phyloP scores from a whole-genome alignment of 2,888 invertebrate genomes.

The Lasioglossum morio region DNA sequence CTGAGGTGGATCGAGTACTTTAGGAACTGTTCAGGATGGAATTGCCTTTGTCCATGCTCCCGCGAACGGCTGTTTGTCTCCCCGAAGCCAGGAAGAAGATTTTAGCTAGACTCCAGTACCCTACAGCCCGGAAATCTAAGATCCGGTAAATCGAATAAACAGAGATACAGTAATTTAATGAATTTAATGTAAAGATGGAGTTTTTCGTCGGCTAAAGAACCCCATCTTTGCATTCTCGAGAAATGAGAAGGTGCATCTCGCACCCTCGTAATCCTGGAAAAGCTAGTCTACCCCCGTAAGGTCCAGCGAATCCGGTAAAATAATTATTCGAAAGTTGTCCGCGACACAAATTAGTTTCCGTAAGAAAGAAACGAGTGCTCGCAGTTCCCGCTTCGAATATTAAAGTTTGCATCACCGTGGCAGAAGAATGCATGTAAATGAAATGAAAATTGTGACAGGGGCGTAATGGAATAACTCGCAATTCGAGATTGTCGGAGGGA shows the following conservation, averaged over 20 bases:
- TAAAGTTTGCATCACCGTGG: background rate
- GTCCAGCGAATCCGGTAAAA: background rate
- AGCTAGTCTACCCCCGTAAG: too few relatives aligned
- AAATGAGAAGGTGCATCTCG: too few relatives aligned
- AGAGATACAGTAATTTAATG: background rate
- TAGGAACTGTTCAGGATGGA: constrained; percentile 5
- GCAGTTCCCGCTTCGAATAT: background rate
- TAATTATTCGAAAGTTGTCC: background rate
- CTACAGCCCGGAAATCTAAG: background rate
- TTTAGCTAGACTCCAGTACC: background rate
- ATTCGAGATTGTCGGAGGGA: background rate
- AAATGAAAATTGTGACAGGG: background rate
- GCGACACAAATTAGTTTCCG: background rate
- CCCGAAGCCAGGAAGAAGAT: background rate
- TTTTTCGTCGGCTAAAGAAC: too few relatives aligned
- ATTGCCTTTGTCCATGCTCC: background rate
- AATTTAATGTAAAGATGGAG: too few relatives aligned
- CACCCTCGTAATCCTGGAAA: too few relatives aligned
- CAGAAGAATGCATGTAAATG: background rate
- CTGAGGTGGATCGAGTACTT: background rate
- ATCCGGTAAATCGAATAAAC: background rate
- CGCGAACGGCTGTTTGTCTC: background rate
- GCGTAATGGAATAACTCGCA: background rate
- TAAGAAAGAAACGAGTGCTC: background rate
- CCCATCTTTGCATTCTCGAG: too few relatives aligned